Base-by-base conservation (phyloP, 2,888 invertebrate species). In the Pediacus dermestoides region DNA sequence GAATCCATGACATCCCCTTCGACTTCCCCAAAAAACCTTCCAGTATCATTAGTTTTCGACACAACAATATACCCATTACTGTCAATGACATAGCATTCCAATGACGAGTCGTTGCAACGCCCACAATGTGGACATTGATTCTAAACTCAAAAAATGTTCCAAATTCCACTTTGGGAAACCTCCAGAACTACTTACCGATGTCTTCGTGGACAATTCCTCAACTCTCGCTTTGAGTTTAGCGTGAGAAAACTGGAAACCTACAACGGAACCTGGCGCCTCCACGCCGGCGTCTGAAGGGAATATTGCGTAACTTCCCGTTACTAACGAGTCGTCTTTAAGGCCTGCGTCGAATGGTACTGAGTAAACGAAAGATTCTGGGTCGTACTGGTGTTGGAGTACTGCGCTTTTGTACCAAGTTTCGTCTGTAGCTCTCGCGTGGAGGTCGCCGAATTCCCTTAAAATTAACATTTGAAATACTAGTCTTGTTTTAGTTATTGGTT, bases 351-450 rank as follows among this genome's bases (percentile, higher is more conserved):
- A 79, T 1, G 85, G 84, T 0, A 89, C 83, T 1, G 86, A 80
- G 56, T 85, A 83, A 0, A 89, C 88, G 56, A 88, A 80, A 1
- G 87, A 82, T 21, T 86, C 81, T 4, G 80, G 74, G 56, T 88
- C 85, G 26, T 83, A 76, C 59, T 82, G 78, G 62, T 90, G 85
- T 57, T 90, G 89, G 26, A 92, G 75, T 2, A 93, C 88, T 1
- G 93, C 91, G 45, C 88, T 84, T 64, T 87, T 86, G 64, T 93
- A 93, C 90, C 91, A 93, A 1, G 86, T 81, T 66, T 92, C 91
- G 63, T 93, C 90, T 13, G 90, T 86, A 0, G 91, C 85, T 34
- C 78, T 77, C 2, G 75, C 77, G 60, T 89, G 82, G 30, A 76
- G 67, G 55, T 88, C 86, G 6, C 88, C 88, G 58, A 90, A 90